Evolutionary conservation across 2,797 vertebrate species (phyloP).

Genomic region (Acanthis flammea): DNA sequence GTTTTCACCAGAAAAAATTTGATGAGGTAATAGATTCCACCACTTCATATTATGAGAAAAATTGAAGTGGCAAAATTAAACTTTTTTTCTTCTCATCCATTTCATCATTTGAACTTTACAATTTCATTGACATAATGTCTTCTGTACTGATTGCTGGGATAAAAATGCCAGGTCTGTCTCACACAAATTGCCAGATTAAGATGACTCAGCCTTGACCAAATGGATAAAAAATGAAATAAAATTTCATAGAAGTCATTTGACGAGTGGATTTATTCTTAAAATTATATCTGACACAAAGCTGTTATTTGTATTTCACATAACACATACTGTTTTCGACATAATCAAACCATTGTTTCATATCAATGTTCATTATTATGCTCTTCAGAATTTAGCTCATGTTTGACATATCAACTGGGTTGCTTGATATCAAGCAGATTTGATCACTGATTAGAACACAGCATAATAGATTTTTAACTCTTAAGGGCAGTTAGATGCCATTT

Average conservation of each 20-base stretch:
- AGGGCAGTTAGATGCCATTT: background rate
- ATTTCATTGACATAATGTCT: background rate
- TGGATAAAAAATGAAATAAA: slow-evolving; percentile 31
- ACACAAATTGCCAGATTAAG: background rate
- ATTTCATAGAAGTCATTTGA: slow-evolving; percentile 1
- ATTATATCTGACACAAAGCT: background rate
- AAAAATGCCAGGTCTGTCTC: background rate
- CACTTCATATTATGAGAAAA: background rate
- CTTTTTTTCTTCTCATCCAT: background rate
- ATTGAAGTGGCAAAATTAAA: background rate
- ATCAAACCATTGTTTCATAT: background rate
- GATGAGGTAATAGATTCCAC: background rate
- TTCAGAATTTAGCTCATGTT: background rate
- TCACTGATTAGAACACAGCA: background rate
- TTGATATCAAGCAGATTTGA: background rate
- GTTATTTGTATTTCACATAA: background rate
- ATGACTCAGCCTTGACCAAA: slow-evolving; percentile 52
- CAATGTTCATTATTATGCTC: background rate
- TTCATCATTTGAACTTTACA: slow-evolving; percentile 39
- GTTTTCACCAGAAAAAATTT: background rate
- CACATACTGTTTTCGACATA: background rate
- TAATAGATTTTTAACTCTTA: background rate
- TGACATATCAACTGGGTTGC: background rate
- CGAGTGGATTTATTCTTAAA: background rate
- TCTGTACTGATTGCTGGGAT: background rate